phyloP scores from a whole-genome alignment of 2,888 invertebrate species.

The Salpingus planirostris region DNA sequence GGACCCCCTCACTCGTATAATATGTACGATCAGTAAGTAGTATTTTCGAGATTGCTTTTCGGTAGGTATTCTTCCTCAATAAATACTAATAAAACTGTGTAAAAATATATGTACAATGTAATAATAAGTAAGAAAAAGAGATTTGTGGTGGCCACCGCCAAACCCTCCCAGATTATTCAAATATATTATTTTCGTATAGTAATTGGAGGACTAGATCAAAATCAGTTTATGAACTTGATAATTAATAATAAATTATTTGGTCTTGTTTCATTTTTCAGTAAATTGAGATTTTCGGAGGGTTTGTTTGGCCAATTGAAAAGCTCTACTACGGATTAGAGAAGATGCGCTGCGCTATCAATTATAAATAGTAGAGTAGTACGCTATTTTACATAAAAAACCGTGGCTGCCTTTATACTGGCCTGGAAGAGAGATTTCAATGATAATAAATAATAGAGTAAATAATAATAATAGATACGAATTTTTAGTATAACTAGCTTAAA shows the following conservation, averaged over 20 bases:
- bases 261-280: too few species aligned
- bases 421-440: conserved; percentile 24
- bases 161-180: too few species aligned
- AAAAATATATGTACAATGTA: conserved; percentile 31
- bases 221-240: too few species aligned
- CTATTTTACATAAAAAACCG: conserved; percentile 24
- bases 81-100: conserved; percentile 21
- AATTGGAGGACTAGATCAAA: too few species aligned
- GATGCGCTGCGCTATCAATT: conserved; percentile 21
- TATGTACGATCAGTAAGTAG: conserved; percentile 30
- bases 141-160: too few species aligned
- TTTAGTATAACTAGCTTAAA: conserved; percentile 28
- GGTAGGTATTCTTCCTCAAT: conserved; percentile 22
- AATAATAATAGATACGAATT: conserved; percentile 15
- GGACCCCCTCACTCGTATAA: conserved; percentile 25
- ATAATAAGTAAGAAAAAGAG: too few species aligned
- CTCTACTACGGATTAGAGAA: conserved; percentile 12
- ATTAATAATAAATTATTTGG: too few species aligned
- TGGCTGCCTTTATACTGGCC: conserved; percentile 25
- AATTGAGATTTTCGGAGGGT: conserved; percentile 13
- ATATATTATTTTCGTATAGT: too few species aligned
- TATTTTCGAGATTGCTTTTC: conserved; percentile 31
- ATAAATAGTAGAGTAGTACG: too few species aligned
- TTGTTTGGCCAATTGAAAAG: too few species aligned
- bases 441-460: conserved; percentile 22